Conservation (phyloP, 2,888 invertebrate genomes). For the Acanthosepion esculentum region DNA sequence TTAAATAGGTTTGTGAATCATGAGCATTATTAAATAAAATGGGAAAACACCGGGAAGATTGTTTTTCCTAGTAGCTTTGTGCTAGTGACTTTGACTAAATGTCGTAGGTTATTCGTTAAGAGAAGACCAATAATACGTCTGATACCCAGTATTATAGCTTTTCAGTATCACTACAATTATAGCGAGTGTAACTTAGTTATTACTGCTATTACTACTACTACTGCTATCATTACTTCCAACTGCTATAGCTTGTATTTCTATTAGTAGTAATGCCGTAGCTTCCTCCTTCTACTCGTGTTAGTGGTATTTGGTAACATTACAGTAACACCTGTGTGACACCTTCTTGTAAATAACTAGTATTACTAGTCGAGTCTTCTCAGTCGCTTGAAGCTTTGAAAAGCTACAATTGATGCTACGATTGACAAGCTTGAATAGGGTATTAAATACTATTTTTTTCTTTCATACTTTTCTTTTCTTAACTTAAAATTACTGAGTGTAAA, state of each 20-base stretch:
- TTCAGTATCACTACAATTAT: background rate
- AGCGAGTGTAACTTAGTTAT: slow-evolving; percentile 33
- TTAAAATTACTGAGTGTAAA: no score
- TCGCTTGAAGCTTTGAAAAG: background rate
- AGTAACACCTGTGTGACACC: slow-evolving; percentile 18
- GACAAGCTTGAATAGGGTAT: background rate
- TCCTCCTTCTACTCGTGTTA: background rate
- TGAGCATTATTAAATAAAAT: background rate
- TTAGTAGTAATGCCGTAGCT: background rate
- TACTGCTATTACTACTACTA: slow-evolving; percentile 33
- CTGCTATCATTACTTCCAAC: background rate
- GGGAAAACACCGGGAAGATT: no score
- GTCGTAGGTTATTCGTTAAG: slow-evolving; percentile 7
- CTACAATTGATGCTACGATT: background rate
- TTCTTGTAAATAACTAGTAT: slow-evolving; percentile 21
- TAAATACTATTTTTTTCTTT: no score
- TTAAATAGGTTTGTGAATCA: no score
- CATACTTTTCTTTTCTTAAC: no score
- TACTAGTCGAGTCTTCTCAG: slow-evolving; percentile 6
- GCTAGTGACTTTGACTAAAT: background rate
- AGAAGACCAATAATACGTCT: background rate
- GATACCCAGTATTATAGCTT: background rate
- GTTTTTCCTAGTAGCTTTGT: no score
- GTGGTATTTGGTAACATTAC: slow-evolving; percentile 7
- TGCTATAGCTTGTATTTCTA: slow-evolving; percentile 14